Evolutionary conservation across 2,888 invertebrate genomes (phyloP), one percentile per base, ranked within the genome.

Genomic region (Cantharis lateralis): DNA sequence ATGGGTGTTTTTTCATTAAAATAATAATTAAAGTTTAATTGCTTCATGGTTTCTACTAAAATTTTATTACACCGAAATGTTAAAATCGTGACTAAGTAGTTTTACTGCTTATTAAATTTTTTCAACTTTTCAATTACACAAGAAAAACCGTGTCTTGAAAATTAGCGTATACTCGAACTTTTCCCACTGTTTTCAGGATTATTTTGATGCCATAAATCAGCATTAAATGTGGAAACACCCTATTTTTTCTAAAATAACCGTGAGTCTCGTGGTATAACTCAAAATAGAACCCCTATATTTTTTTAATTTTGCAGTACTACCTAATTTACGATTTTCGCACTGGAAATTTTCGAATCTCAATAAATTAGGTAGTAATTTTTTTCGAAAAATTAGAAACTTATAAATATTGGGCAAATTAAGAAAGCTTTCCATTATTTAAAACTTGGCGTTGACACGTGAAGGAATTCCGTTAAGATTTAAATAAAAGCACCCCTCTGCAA

Each of bases 401-500:
- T 20, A 64, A 64, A 64, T 20, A 20, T 64, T 16, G 64, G 1
- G 10, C 64, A 66, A 66, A 71, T 24, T 71, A 16, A 24, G 28
- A 28, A 64, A 32, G 2, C 66, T 24, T 71, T 63, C 32, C 62
- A 48, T 68, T 62, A 62, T 77, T 79, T 81, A 75, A 73, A 78
- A 78, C 72, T 79, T 80, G 61, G 70, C 76, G 78, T 72, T 68
- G 75, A 76, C 73, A 75, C 78, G 81, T 78, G 80, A 70, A 74
- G 79, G 80, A 77, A 80, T 80, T 81, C 78, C 78, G 78, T 77
- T 72, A 74, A 80, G 80, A 80, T 80, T 81, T 81, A 81, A 81
- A 81, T 80, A 80, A 81, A 81, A 78, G 26, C 74, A 76, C 75
- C 78, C 75, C 72, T n/a, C 72, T 72, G 71, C 70, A 68, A 48